Percentiles rank a stretch among this genome's conserved stretches.
Evolutionary conservation across 2,113 vertebrate genomes (phyloP).

Genomic region (Chloroceryle aenea): DNA sequence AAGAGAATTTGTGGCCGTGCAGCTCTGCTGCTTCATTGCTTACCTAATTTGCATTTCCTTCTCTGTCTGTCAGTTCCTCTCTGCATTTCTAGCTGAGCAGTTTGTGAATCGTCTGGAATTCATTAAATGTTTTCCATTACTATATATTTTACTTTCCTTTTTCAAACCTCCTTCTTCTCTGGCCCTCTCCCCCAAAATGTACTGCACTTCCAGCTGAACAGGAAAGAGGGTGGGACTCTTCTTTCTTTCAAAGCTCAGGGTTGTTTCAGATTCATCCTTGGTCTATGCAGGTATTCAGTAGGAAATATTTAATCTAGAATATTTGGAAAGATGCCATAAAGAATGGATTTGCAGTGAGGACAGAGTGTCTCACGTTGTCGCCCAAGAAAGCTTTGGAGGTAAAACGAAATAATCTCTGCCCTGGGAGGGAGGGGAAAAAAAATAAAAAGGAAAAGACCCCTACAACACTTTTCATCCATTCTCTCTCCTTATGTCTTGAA

Average conservation of each 20-base stretch:
- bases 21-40: constrained; percentile 30
- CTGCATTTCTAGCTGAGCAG: background rate
- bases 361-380: background rate
- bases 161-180: background rate
- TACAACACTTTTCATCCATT: background rate
- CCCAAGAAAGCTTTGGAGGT: background rate
- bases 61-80: constrained; percentile 14
- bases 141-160: background rate
- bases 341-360: background rate
- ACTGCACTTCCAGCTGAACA: background rate
- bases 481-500: background rate
- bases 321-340: background rate
- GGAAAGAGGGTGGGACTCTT: background rate
- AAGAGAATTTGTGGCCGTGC: constrained; percentile 41
- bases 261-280: background rate
- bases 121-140: constrained; percentile 24
- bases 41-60: constrained; percentile 57
- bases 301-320: background rate
- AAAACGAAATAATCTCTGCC: background rate
- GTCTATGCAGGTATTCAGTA: background rate
- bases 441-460: background rate
- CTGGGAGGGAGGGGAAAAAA: too few relatives aligned
- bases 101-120: constrained; percentile 33
- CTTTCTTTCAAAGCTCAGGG: background rate
- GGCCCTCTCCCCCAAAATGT: background rate